These are phyloP conservation scores for Netelia melanura DNA, from an alignment of 2,888 invertebrate genomes.

Conservation along the genomic window DNA sequence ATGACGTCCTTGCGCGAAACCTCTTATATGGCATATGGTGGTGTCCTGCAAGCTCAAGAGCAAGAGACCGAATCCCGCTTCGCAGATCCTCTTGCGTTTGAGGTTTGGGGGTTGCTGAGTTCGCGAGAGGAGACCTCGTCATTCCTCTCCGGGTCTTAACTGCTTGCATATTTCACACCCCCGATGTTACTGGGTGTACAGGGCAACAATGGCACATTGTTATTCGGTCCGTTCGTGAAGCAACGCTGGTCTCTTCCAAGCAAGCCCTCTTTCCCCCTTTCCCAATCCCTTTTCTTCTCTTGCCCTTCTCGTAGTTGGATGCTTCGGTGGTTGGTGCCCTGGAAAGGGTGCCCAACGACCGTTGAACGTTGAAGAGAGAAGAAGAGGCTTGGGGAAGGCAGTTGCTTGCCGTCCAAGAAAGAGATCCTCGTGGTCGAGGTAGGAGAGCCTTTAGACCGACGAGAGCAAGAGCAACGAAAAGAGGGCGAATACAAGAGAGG, in stretches of 20 bases:
- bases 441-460: constrained; percentile 42
- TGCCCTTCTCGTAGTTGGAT: not conserved
- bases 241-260: constrained; percentile 60
- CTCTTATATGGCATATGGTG: constrained; percentile 10
- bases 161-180: constrained; percentile 80
- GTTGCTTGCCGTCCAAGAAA: constrained; percentile 49
- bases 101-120: constrained; percentile 2
- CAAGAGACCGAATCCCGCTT: not conserved
- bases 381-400: constrained; percentile 43
- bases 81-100: constrained; percentile 8
- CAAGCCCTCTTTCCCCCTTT: constrained; percentile 27
- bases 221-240: constrained; percentile 79
- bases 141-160: constrained; percentile 70
- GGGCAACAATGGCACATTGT: constrained; percentile 82
- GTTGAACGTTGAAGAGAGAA: constrained; percentile 54
- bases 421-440: constrained; percentile 51
- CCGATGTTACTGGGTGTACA: constrained; percentile 77
- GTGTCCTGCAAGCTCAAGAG: not conserved
- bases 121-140: constrained; percentile 61
- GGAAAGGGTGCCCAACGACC: constrained; percentile 31
- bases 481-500: constrained; percentile 17
- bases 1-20: constrained; percentile 27
- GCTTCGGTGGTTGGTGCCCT: not conserved
- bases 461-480: constrained; percentile 49
- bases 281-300: constrained; percentile 41